phyloP scores from a whole-genome alignment of 1,140 invertebrate species.

The Chrysomallon squamiferum region DNA sequence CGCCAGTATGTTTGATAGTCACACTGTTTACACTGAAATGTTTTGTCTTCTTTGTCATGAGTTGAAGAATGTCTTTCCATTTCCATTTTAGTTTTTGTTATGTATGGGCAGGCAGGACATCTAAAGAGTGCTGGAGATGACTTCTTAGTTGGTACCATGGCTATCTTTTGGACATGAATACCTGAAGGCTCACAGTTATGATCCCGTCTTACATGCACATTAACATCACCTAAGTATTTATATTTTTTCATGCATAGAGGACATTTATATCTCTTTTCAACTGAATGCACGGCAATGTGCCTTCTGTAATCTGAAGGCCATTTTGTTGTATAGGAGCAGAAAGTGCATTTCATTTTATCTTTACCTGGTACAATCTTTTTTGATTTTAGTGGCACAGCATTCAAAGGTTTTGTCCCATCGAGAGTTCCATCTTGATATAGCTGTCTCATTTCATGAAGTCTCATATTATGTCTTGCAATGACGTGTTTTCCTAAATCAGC shows the following conservation, averaged over 20 bases:
- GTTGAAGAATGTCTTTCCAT: constrained; percentile 50
- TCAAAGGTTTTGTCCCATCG: constrained; percentile 1
- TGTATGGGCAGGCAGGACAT: constrained; percentile 51
- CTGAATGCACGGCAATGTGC: constrained; percentile 72
- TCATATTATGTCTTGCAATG: constrained; percentile 61
- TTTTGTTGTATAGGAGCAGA: constrained; percentile 81
- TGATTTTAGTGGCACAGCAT: constrained; percentile 5
- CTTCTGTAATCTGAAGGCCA: constrained; percentile 81
- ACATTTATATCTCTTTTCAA: constrained; percentile 62
- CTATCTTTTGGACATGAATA: constrained; percentile 40
- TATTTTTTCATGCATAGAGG: constrained; percentile 62
- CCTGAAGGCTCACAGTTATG: constrained; percentile 48
- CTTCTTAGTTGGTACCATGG: constrained; percentile 44
- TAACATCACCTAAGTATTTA: constrained; percentile 61
- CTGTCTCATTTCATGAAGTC: constrained; percentile 21
- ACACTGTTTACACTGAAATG: constrained; percentile 57
- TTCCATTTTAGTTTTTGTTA: constrained; percentile 50
- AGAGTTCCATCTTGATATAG: background rate
- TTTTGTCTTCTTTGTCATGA: constrained; percentile 54
- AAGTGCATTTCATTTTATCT: constrained; percentile 67
- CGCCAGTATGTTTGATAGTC: constrained; percentile 63
- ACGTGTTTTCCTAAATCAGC: constrained; percentile 63
- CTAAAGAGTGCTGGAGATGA: constrained; percentile 49
- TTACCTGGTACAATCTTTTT: constrained; percentile 1
- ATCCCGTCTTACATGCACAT: constrained; percentile 56